Conservation (phyloP, 2,113 vertebrate species). For the Oxyruncus cristatus region DNA sequence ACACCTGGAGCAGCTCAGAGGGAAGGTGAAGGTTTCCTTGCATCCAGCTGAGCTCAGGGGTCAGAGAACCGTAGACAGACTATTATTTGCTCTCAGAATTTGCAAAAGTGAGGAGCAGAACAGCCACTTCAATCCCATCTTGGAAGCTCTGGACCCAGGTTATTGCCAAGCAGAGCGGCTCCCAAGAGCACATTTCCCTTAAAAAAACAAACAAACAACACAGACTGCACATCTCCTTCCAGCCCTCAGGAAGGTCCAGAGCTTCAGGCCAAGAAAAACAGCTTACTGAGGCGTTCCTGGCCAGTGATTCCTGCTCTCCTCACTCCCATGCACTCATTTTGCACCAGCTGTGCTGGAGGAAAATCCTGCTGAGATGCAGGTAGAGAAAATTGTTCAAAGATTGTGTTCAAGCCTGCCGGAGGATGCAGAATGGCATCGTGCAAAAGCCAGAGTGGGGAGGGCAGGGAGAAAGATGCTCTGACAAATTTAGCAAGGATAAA, state of each 20-base stretch:
- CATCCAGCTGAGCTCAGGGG: background rate
- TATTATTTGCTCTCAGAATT: background rate
- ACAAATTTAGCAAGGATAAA: background rate
- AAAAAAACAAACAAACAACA: background rate
- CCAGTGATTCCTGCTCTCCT: background rate
- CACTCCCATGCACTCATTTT: background rate
- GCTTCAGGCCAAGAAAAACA: background rate
- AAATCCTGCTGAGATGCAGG: background rate
- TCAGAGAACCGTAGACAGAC: accelerated
- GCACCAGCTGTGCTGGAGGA: background rate
- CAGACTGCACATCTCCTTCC: background rate
- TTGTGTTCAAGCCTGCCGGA: background rate
- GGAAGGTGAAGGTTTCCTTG: background rate
- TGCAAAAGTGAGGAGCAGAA: background rate
- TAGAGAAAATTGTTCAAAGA: background rate
- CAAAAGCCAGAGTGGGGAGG: background rate
- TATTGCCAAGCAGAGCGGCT: background rate
- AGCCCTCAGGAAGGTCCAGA: background rate
- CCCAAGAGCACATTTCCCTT: background rate
- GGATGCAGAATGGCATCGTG: background rate
- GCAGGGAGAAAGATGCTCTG: background rate
- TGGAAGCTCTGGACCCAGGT: background rate
- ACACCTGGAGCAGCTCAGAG: accelerated
- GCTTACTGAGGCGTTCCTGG: background rate
- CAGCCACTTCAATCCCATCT: background rate